Percentiles rank a stretch among this genome's conserved stretches.
Evolutionary conservation across 2,888 invertebrate species (phyloP).

Genomic region (Pollenia amentaria): DNA sequence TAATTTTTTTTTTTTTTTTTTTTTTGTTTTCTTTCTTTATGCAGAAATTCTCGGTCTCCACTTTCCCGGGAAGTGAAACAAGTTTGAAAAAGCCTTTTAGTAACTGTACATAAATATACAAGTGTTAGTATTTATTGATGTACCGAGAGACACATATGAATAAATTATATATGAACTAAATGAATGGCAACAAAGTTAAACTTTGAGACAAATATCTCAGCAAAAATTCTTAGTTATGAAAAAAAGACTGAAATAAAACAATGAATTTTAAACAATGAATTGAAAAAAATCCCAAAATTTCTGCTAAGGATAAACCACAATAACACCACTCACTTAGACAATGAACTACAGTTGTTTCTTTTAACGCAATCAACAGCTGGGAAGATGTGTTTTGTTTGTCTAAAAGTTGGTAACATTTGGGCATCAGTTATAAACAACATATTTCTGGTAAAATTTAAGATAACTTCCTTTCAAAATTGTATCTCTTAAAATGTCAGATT

Average conservation of each 20-base stretch:
- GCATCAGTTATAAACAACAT: no score
- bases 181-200: constrained; percentile 50
- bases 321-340: background rate
- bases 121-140: background rate
- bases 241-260: background rate
- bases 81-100: no score
- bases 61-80: no score
- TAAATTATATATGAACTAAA: constrained; percentile 20
- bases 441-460: no score
- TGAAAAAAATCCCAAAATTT: constrained; percentile 9
- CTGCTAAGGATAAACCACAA: constrained; percentile 22
- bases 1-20: no score
- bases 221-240: background rate
- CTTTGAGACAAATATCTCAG: constrained; percentile 17
- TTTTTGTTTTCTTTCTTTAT: no score
- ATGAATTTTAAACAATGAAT: constrained; percentile 35
- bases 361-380: background rate
- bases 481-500: no score
- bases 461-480: no score
- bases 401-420: background rate
- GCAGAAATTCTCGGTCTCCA: no score
- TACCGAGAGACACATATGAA: background rate
- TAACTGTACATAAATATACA: background rate
- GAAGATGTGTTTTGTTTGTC: background rate
- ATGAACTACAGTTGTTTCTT: constrained; percentile 6